Evolutionary conservation across 2,113 vertebrate species (phyloP).

Genomic region (Pavo muticus): DNA sequence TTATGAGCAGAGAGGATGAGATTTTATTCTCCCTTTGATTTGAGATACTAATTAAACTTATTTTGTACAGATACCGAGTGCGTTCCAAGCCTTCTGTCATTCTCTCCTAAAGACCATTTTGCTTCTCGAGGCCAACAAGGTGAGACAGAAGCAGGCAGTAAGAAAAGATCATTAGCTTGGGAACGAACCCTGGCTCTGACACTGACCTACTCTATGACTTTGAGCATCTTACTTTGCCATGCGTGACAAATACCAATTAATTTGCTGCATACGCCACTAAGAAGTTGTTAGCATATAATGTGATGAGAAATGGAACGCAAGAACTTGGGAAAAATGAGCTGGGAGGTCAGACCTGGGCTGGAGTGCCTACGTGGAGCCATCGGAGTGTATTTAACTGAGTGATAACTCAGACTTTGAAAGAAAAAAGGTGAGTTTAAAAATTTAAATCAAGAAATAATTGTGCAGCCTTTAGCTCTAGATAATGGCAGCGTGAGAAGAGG

Average conservation of each 20-base stretch:
- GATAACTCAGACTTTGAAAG: slow-evolving; percentile 51
- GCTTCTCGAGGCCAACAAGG: slow-evolving; percentile 10
- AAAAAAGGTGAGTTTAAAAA: slow-evolving; percentile 55
- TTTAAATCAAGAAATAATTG: slow-evolving; percentile 64
- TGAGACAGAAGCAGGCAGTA: slow-evolving; percentile 17
- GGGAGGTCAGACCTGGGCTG: slow-evolving; percentile 32
- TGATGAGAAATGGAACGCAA: slow-evolving; percentile 52
- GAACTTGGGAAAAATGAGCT: slow-evolving; percentile 10
- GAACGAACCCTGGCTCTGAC: slow-evolving; percentile 24
- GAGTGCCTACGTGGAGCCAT: slow-evolving; percentile 15
- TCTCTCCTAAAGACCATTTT: not conserved
- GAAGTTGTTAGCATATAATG: slow-evolving; percentile 48
- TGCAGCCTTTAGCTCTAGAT: slow-evolving; percentile 58
- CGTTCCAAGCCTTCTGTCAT: not conserved
- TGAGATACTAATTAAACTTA: slow-evolving; percentile 51
- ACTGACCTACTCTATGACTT: slow-evolving; percentile 61
- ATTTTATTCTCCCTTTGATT: slow-evolving; percentile 34
- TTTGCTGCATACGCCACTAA: slow-evolving; percentile 31
- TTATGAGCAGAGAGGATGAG: slow-evolving; percentile 10
- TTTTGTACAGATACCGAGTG: slow-evolving; percentile 35
- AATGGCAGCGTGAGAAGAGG: slow-evolving; percentile 55
- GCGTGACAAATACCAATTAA: slow-evolving; percentile 66
- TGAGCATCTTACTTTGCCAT: slow-evolving; percentile 56
- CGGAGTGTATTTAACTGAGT: slow-evolving; percentile 23
- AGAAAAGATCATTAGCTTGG: slow-evolving; percentile 32